Evolutionary conservation across 2,113 vertebrate genomes (phyloP), one percentile per base, ranked within the genome.

Genomic region (Corythaixoides concolor): DNA sequence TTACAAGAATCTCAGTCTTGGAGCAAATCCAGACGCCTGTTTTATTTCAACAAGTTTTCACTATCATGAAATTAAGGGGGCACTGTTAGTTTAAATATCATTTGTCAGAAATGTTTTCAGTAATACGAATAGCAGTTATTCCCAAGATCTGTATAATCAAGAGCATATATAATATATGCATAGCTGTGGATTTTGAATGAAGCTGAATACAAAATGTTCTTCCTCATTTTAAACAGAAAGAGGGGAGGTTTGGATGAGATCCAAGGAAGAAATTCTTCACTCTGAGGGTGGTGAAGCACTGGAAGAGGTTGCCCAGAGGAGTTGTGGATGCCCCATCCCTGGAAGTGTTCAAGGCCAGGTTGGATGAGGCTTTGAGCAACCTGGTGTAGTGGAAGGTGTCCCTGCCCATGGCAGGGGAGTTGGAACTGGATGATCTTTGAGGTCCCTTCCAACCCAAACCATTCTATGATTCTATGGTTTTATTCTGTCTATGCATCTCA

Each of bases 11-110:
- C 32, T 88, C 73, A 78, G 60, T 66, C 88, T 88, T 90, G 77
- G 89, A 94, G 60, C 26, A 49, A 50, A 96, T 85, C 83, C 92
- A 96, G 86, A 39, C 50, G 66, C 59, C 85, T 97, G 95, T 55
- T 96, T 97, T 78, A 89, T 97, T 93, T 97, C 90, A 96, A 88
- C 49, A 89, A 79, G 87, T 90, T 96, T 95, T 88, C 78, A 47
- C 77, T 86, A 58, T 66, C 26, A 33, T 62, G 47, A 77, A 92
- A 79, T 90, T 86, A 91, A 92, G 93, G 84, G 37, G 50, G 26
- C 39, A 87, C 20, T 76, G 19, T 87, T 85, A 79, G 37, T 81
- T 87, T 92, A 91, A 93, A 67, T 69, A 49, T 66, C 62, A 66
- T 50, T 88, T 55, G 41, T 37, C 82, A 85, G 55, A 90, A 73